Base-by-base conservation (phyloP, 2,113 vertebrate genomes). In the Thymallus thymallus region DNA sequence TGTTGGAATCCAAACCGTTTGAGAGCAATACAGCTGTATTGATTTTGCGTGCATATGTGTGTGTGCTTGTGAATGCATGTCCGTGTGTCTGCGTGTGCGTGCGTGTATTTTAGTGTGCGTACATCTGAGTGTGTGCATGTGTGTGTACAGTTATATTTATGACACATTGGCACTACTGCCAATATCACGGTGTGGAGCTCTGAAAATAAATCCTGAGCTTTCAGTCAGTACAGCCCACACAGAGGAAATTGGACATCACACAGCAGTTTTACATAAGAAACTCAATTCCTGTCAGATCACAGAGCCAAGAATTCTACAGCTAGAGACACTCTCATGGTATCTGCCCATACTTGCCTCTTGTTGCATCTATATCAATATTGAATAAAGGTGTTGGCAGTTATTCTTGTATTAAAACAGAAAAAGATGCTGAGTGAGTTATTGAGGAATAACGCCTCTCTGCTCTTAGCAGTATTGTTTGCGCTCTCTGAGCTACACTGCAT, bases 241-340 rank as follows among this genome's bases (percentile, higher is more conserved):
- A 83, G 72, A 74, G 79, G 74, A 83, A 83, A 82, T 79, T 70
- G 84, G 67, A 88, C 82, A 79, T 89, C 76, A 62, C 73, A 71
- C 82, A 86, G 76, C 76, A 78, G 79, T 88, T 87, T 83, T 70
- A 86, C 86, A 91, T 86, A 91, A 89, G 79, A 85, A 76, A 82
- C 76, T 76, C 48, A 20, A 84, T 86, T 87, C 82, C 56, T 77
- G 66, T 86, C 76, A 84, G 75, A 83, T 84, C 67, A 26, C n/a
- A 45, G 62, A 75, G 81, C 86, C 84, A 86, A 85, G 68, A 85
- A 72, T 78, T 72, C 65, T 80, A 61, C 67, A 6, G 66, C 61
- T 23, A 45, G 64, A 77, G 81, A 82, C 70, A 30, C 71, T 12
- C 35, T 76, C 29, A 45, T 26, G 68, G 71, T 73, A 76, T 81